A percentile compares a stretch with the other conserved stretches of the same genome.
These are phyloP conservation scores for Aelia acuminata DNA, from an alignment of 2,888 invertebrate genomes.

Conservation along the genomic window DNA sequence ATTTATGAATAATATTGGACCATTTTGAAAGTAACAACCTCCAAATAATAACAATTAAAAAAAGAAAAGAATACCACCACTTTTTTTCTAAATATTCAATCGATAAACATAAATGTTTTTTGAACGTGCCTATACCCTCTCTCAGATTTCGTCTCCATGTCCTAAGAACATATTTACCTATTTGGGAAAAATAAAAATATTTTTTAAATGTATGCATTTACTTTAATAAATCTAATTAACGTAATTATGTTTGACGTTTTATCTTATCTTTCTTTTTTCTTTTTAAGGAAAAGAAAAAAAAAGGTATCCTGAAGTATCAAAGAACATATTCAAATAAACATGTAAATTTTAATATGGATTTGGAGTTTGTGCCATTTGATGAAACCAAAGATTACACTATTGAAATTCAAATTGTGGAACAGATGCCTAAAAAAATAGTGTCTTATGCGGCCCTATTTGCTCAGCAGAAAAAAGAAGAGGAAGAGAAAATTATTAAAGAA, in stretches of 20 bases:
- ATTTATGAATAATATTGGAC: too few relatives aligned
- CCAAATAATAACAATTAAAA: too few relatives aligned
- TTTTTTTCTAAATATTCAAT: too few relatives aligned
- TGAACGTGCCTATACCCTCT: too few relatives aligned
- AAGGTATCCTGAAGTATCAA: conserved; percentile 62
- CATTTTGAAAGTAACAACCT: too few relatives aligned
- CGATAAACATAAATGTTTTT: too few relatives aligned
- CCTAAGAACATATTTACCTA: too few relatives aligned
- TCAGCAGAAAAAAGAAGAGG: conserved; percentile 60
- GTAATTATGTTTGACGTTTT: not conserved
- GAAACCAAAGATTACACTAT: conserved; percentile 63
- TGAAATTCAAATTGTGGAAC: conserved; percentile 63
- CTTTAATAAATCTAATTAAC: too few relatives aligned
- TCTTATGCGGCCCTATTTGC: conserved; percentile 63
- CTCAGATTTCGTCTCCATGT: too few relatives aligned
- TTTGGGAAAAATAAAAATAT: too few relatives aligned
- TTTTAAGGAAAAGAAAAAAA: conserved; percentile 49
- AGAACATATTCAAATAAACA: conserved; percentile 62
- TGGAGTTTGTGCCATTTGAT: conserved; percentile 63
- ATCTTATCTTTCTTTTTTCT: not conserved
- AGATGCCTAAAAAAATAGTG: conserved; percentile 62
- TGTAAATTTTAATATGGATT: conserved; percentile 62
- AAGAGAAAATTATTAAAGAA: conserved; percentile 51
- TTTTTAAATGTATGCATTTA: too few relatives aligned
- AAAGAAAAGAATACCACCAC: too few relatives aligned